Conservation (phyloP, 2,797 vertebrate species). For the Premnoplex brunnescens region DNA sequence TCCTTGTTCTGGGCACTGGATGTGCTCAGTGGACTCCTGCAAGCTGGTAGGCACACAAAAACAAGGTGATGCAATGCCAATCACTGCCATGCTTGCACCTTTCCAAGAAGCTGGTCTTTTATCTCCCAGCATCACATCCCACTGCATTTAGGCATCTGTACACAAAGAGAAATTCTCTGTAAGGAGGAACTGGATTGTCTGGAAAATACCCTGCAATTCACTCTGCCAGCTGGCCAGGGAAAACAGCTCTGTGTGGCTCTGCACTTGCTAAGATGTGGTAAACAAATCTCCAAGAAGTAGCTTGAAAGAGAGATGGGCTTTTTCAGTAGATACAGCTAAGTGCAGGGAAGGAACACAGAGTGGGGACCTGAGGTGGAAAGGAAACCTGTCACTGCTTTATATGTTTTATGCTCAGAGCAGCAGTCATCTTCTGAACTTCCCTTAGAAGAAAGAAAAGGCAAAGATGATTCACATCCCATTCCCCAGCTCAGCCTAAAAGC, state of each 20-base stretch:
- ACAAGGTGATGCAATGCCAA: not conserved
- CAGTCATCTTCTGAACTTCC: conserved; percentile 13
- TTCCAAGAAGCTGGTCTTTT: not conserved
- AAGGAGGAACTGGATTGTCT: not conserved
- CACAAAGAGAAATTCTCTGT: not conserved
- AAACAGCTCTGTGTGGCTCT: not conserved
- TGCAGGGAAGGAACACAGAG: not conserved
- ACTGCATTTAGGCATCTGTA: not conserved
- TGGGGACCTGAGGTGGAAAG: not conserved
- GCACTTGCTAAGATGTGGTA: not conserved
- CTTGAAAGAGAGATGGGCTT: not conserved
- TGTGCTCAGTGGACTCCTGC: not conserved
- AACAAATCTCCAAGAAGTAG: not conserved
- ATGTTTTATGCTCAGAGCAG: not conserved
- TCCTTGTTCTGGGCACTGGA: not conserved
- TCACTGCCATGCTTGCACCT: not conserved
- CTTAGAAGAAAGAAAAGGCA: conserved; percentile 51
- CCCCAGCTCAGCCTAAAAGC: conserved; percentile 7
- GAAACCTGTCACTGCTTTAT: not conserved
- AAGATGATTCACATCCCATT: conserved; percentile 58
- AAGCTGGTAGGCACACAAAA: not conserved
- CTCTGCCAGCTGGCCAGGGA: not conserved
- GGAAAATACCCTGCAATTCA: not conserved
- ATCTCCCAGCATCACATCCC: not conserved
- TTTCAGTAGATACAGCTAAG: not conserved